Evolutionary conservation across 2,113 vertebrate genomes (phyloP), one percentile per base, ranked within the genome.

Genomic region (Lampris megalopsis): DNA sequence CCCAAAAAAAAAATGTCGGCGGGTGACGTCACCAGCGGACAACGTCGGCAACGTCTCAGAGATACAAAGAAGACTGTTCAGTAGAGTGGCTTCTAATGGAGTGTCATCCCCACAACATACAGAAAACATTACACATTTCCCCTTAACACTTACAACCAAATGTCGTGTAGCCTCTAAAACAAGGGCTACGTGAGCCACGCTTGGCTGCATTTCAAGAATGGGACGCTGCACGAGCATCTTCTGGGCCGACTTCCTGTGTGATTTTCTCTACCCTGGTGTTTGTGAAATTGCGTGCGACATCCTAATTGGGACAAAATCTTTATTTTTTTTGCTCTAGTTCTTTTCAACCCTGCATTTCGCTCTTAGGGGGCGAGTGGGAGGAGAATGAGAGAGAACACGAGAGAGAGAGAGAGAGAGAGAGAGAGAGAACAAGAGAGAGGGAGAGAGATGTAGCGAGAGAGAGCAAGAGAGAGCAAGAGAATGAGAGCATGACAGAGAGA

Each of bases 401-500:
- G 10, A 57, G 6, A 48, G 42, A 36, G 9, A 53, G 61, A 54
- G 54, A 36, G 35, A 58, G 9, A 24, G n/a, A 38, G n/a, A 49
- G 7, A 37, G 48, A n/a, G 8, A 54, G 50, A 53, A 24, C 49
- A 7, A 63, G 43, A 45, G 43, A 62, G 9, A 62, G 24, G 24
- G 24, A 24, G 24, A 24, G 24, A 24, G 24, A 24, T 24, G 24
- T 24, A 24, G 24, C 24, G 53, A 57, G n/a, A 68, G 52, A 45
- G 9, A 36, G 53, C 42, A 66, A 52, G 65, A 53, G 59, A 79
- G 71, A 60, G 71, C 65, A 37, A 81, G 68, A 82, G 73, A 75
- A n/a, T 24, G 81, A 79, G 84, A 75, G 72, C 84, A 84, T 1
- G 61, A 70, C 59, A 62, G 63, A 80, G 71, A 69, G 57, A 37